Evolutionary conservation across 1,140 invertebrate species (phyloP), one percentile per base, ranked within the genome.

Genomic region (Saxidomus purpurata): DNA sequence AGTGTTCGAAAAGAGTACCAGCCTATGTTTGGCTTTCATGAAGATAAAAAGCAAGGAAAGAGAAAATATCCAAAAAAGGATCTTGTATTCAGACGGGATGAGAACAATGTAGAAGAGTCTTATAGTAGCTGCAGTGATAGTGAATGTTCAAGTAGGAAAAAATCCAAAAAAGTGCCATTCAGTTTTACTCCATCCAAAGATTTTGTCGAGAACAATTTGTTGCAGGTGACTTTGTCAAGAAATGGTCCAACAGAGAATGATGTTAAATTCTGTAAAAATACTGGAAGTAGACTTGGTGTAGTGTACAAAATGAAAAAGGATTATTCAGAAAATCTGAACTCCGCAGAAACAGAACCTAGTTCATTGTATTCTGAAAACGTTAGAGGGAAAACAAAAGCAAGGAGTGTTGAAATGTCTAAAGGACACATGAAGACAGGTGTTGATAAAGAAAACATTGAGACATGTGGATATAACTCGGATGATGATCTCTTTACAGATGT

Each of bases 401-500:
- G 15, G 15, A 11, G 59, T 28, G 19, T 28, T 15, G 52, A 55
- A 22, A 22, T 11, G 4, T 22, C 3, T 55, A 22, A 55, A 55
- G n/a, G n/a, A 22, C 3, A 4, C 15, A 55, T 3, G 3, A 55
- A 6, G 52, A 22, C 3, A 9, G 3, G 9, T 63, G n/a, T 28
- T 3, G 3, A 22, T 11, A 6, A 3, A 28, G 25, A 63, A 63
- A 63, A 63, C 15, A 25, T 28, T 63, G 8, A 63, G 6, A 28
- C 0, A 11, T 4, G 22, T 74, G 69, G 40, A 49, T 79, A 79
- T 43, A 25, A 52, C 28, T 79, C 76, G 1, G 76, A 49, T 15
- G 76, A 49, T 1, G 76, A 79, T 79, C 13, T 79, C 4, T 79
- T 79, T 79, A 28, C 25, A 40, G 76, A 79, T 28, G 31, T 0